phyloP scores from a whole-genome alignment of 1,140 invertebrate species.

The Brachionus asplanchnoidis region DNA sequence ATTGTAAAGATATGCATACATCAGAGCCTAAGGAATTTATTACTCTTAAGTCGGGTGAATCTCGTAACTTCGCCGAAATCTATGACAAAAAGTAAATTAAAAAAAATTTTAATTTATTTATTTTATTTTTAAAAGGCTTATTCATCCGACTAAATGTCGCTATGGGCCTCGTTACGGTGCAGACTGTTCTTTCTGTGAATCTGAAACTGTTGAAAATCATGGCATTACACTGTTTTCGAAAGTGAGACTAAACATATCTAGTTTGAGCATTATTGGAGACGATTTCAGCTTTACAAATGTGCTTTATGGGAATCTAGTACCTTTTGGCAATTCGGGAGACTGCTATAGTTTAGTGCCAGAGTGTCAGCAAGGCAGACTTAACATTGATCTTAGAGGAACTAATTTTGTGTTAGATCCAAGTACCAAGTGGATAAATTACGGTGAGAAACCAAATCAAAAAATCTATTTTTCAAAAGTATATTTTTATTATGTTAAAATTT shows the following conservation, averaged over 20 bases:
- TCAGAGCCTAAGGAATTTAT: slow-evolving; percentile 16
- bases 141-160: slow-evolving; percentile 1
- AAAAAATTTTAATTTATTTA: neutral
- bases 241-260: neutral
- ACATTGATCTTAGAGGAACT: slow-evolving; percentile 33
- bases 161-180: slow-evolving; percentile 25
- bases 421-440: slow-evolving; percentile 13
- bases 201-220: slow-evolving; percentile 8
- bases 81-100: slow-evolving; percentile 39
- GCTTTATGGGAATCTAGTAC: slow-evolving; percentile 12
- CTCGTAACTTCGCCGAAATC: slow-evolving; percentile 32
- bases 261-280: slow-evolving; percentile 1
- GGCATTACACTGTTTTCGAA: slow-evolving; percentile 30
- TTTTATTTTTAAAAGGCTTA: neutral
- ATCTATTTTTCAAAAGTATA: slow-evolving; percentile 23
- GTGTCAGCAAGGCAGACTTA: slow-evolving; percentile 33
- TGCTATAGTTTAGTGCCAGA: slow-evolving; percentile 15
- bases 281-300: slow-evolving; percentile 15
- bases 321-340: slow-evolving; percentile 28
- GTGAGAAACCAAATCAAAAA: slow-evolving; percentile 3
- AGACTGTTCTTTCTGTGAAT: slow-evolving; percentile 4
- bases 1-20: slow-evolving; percentile 34
- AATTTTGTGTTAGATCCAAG: neutral
- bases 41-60: slow-evolving; percentile 12
- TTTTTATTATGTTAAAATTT: neutral